A percentile compares a stretch with the other conserved stretches of the same genome.
Evolutionary conservation across 2,113 vertebrate genomes (phyloP).

Genomic region (Vimba vimba): DNA sequence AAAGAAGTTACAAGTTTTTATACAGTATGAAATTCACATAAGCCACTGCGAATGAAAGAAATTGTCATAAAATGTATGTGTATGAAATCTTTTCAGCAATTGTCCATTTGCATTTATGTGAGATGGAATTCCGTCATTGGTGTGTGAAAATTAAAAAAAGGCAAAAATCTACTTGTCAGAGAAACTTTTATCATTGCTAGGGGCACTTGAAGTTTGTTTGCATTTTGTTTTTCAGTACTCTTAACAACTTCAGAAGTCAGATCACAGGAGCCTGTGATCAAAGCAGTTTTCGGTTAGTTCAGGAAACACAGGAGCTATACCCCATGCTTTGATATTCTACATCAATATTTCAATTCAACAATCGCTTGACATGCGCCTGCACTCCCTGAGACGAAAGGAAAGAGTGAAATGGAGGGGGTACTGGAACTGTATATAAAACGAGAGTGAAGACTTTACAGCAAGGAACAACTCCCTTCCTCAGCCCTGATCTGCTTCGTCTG

Average conservation of each 20-base stretch:
- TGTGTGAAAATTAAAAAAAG: slow-evolving; percentile 67
- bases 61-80: neutral
- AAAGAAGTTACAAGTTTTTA: neutral
- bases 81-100: neutral
- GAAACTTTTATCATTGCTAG: slow-evolving; percentile 82
- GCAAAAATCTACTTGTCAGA: slow-evolving; percentile 75
- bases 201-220: slow-evolving; percentile 85
- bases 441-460: slow-evolving; percentile 17
- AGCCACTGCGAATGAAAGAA: neutral
- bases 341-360: slow-evolving; percentile 88
- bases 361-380: slow-evolving; percentile 83
- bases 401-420: slow-evolving; percentile 37
- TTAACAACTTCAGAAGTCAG: slow-evolving; percentile 87
- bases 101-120: slow-evolving; percentile 70
- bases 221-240: slow-evolving; percentile 84
- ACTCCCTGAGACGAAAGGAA: slow-evolving; percentile 76
- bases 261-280: slow-evolving; percentile 84
- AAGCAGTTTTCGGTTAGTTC: slow-evolving; percentile 82
- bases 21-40: neutral
- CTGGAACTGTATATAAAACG: slow-evolving; percentile 29
- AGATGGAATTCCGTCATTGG: slow-evolving; percentile 67
- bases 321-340: slow-evolving; percentile 83
- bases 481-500: slow-evolving; percentile 12
- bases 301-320: slow-evolving; percentile 83
- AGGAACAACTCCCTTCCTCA: slow-evolving; percentile 12